Evolutionary conservation across 2,888 invertebrate genomes (phyloP).

Genomic region (Acanthopleura granulata): DNA sequence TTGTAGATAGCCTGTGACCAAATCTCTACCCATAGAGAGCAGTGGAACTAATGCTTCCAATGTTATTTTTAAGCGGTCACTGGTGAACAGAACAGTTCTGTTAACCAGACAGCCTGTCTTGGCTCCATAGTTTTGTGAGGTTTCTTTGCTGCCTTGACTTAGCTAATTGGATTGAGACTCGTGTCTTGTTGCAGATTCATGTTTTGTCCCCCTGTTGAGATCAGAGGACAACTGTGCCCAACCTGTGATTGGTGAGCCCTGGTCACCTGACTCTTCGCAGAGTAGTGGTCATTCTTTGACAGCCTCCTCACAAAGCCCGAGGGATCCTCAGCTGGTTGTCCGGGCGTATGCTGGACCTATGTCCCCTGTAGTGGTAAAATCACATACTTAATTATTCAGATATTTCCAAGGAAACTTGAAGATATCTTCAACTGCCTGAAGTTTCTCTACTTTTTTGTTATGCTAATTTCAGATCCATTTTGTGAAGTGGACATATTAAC

Average conservation of each 20-base stretch:
- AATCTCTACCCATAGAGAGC: too few relatives aligned
- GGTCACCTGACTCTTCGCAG: conserved; percentile 46
- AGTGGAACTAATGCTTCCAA: too few relatives aligned
- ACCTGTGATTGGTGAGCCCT: conserved; percentile 82
- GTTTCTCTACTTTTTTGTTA: too few relatives aligned
- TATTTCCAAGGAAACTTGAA: too few relatives aligned
- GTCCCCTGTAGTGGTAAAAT: conserved; percentile 74
- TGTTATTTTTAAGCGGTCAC: too few relatives aligned
- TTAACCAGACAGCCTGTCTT: too few relatives aligned
- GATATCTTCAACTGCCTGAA: too few relatives aligned
- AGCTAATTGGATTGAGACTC: neutral
- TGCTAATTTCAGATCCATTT: too few relatives aligned
- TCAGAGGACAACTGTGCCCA: conserved; percentile 81
- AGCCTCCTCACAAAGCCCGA: conserved; percentile 41
- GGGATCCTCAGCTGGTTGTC: conserved; percentile 52
- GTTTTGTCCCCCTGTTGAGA: conserved; percentile 89
- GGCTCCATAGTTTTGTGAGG: too few relatives aligned
- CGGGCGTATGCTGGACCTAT: conserved; percentile 92
- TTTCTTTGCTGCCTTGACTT: neutral
- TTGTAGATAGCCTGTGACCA: too few relatives aligned
- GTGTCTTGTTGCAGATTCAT: conserved; percentile 74
- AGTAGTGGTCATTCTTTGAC: neutral
- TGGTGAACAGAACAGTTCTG: too few relatives aligned
- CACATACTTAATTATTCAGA: neutral
- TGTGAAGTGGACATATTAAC: too few relatives aligned